Evolutionary conservation across 2,888 invertebrate species (phyloP).

Genomic region (Chrysomela aeneicollis): DNA sequence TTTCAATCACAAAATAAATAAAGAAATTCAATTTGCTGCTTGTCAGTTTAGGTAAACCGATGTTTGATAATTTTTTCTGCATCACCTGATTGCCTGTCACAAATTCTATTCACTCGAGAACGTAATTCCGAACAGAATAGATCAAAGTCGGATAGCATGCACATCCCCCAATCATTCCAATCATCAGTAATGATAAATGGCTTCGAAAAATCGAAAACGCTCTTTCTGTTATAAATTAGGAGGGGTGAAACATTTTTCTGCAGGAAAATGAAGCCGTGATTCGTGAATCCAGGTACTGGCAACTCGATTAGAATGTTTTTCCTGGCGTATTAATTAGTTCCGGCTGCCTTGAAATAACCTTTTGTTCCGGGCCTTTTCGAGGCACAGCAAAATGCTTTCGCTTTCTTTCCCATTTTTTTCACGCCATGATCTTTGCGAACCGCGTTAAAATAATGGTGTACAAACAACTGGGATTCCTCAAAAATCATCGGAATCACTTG

Average conservation of each 20-base stretch:
- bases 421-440: no score
- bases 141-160: neutral
- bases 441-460: no score
- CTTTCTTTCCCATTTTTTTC: no score
- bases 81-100: no score
- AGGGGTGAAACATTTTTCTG: neutral
- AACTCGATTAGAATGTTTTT: slow-evolving; percentile 2
- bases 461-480: no score
- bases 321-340: slow-evolving; percentile 4
- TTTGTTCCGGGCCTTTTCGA: neutral
- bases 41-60: no score
- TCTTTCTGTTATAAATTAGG: neutral
- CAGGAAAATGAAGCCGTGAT: neutral
- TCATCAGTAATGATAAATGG: neutral
- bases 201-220: neutral
- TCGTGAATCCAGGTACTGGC: neutral
- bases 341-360: neutral
- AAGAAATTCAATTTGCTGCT: no score
- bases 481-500: no score
- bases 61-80: no score
- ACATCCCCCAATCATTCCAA: no score
- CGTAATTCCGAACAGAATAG: neutral
- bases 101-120: neutral
- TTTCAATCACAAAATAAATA: no score
- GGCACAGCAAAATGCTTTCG: no score